Evolutionary conservation across 2,797 vertebrate species (phyloP).

Genomic region (Anolis apletophallus): DNA sequence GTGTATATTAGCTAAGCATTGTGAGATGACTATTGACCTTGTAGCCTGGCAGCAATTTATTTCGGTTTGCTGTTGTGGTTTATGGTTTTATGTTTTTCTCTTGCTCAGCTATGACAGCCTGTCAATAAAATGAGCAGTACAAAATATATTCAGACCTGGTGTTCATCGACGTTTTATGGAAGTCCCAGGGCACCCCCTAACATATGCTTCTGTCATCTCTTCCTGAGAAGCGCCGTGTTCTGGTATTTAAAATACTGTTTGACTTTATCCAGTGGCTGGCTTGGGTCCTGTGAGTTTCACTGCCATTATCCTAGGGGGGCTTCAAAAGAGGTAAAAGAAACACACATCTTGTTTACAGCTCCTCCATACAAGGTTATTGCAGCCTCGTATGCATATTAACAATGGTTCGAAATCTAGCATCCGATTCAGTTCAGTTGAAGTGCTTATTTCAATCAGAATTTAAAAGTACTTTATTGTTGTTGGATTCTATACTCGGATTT

Average conservation of each 20-base stretch:
- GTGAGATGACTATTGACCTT: conserved; percentile 18
- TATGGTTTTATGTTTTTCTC: conserved; percentile 36
- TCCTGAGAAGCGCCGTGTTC: conserved; percentile 26
- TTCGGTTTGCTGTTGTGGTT: conserved; percentile 54
- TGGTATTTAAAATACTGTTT: conserved; percentile 22
- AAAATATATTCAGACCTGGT: conserved; percentile 42
- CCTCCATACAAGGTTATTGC: neutral
- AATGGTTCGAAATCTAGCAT: neutral
- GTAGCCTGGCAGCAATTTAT: conserved; percentile 50
- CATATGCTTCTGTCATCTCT: conserved; percentile 31
- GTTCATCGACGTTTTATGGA: conserved; percentile 45
- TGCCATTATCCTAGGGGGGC: conserved; percentile 26
- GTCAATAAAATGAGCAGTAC: conserved; percentile 44
- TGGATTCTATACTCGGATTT: neutral
- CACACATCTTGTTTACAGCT: neutral
- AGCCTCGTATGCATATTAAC: neutral
- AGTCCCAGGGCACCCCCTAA: conserved; percentile 38
- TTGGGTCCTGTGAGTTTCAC: conserved; percentile 20
- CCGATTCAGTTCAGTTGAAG: neutral
- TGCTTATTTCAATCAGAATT: neutral
- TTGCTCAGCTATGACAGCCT: conserved; percentile 43
- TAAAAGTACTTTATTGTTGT: neutral
- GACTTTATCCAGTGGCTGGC: conserved; percentile 15
- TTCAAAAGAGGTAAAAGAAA: conserved; percentile 20
- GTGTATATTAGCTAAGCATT: conserved; percentile 8